phyloP scores from a whole-genome alignment of 2,888 invertebrate genomes.

The Liposcelis brunnea region DNA sequence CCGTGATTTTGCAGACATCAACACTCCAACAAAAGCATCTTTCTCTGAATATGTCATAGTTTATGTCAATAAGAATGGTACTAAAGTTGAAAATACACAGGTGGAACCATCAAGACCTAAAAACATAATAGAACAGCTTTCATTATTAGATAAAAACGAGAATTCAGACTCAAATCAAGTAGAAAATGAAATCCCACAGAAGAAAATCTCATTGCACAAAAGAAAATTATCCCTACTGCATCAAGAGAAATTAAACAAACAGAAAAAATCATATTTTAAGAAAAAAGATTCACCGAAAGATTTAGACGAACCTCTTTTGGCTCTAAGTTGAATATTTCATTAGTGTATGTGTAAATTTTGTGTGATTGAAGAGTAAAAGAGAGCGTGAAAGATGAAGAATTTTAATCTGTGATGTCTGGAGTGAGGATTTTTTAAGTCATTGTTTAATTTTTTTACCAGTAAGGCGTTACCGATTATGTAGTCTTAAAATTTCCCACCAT shows the following conservation, averaged over 20 bases:
- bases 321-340: slow-evolving; percentile 37
- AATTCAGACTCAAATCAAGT: slow-evolving; percentile 3
- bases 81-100: slow-evolving; percentile 18
- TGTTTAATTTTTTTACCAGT: too few relatives aligned
- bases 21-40: slow-evolving; percentile 60
- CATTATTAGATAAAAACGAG: slow-evolving; percentile 38
- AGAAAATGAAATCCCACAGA: slow-evolving; percentile 15
- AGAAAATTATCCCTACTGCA: slow-evolving; percentile 40
- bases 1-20: slow-evolving; percentile 79
- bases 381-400: too few relatives aligned
- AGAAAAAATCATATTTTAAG: slow-evolving; percentile 1
- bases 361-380: too few relatives aligned
- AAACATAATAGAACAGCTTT: slow-evolving; percentile 66
- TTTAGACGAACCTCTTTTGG: slow-evolving; percentile 44
- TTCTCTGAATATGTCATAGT: slow-evolving; percentile 72
- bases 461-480: too few relatives aligned
- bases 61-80: slow-evolving; percentile 64
- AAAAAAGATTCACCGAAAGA: slow-evolving; percentile 30
- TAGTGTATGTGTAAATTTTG: too few relatives aligned
- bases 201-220: slow-evolving; percentile 41
- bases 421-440: too few relatives aligned
- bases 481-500: too few relatives aligned
- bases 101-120: slow-evolving; percentile 38
- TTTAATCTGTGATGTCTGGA: too few relatives aligned
- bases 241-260: slow-evolving; percentile 27